Conservation (phyloP, 2,797 vertebrate genomes). For the Oreochromis grahami region DNA sequence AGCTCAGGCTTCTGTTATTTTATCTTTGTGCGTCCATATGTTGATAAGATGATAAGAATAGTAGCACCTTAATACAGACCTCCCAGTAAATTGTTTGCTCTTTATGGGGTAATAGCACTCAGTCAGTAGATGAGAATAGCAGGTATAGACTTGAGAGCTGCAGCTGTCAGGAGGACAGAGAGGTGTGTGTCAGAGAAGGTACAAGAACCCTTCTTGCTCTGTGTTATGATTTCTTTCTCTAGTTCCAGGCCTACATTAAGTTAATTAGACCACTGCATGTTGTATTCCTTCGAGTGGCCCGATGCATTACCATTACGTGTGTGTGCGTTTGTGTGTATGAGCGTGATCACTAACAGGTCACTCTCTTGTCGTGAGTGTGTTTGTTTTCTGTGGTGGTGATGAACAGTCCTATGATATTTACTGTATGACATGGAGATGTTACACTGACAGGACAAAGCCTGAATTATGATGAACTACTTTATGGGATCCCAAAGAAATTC, state of each 20-base stretch:
- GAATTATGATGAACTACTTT: not conserved
- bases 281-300: not conserved
- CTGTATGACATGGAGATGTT: not conserved
- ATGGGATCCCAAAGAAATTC: not conserved
- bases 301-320: not conserved
- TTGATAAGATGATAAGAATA: not conserved
- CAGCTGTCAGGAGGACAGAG: not conserved
- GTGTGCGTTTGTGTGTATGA: not conserved
- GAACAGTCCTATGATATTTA: slow-evolving; percentile 7
- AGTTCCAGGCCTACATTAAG: not conserved
- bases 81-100: not conserved
- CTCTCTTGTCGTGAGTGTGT: not conserved
- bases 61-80: not conserved
- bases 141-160: not conserved
- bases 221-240: not conserved
- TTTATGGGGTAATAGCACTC: not conserved
- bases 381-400: slow-evolving; percentile 7
- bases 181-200: not conserved
- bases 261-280: not conserved
- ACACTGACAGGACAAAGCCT: not conserved
- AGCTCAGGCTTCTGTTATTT: not conserved
- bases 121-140: not conserved
- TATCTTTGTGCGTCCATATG: not conserved
- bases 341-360: not conserved
- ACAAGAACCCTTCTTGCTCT: not conserved